Base-by-base conservation (phyloP, 2,888 invertebrate genomes). In the Drosophila merina region DNA sequence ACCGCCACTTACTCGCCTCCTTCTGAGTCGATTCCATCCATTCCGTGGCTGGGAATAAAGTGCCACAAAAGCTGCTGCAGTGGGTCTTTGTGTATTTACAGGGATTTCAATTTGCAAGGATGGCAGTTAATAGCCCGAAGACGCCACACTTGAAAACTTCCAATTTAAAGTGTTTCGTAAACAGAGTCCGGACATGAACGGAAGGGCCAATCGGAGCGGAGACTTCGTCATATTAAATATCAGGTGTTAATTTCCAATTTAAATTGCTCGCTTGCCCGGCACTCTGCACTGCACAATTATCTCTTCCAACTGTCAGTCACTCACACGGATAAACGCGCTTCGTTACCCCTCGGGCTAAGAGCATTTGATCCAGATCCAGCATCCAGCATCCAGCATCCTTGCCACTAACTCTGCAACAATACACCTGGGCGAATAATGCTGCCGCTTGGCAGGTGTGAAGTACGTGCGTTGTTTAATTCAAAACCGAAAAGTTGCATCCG, bases 381-480 rank as follows among this genome's bases (percentile, higher is more conserved):
- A 5, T 5, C 14, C 40, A 9, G 28, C 28, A 5, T 5, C 28
- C 28, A 25, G 36, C 44, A 25, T 49, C 44, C n/a, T 1, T 9
- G 25, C 14, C 33, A 9, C 33, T 14, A 30, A 4, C 8, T 48
- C 12, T 20, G 9, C 70, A 40, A 12, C 40, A 52, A 47, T 20
- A 25, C 48, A 58, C 45, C 48, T 38, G 42, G 14, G 42, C 42
- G 33, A 36, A 60, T 33, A 47, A 44, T 36, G 47, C 56, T 44
- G 14, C 52, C 54, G 42, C 33, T 56, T 47, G 31, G 57, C 62
- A 79, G 70, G 86, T 86, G 81, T 72, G 74, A 74, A 74, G 66
- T 66, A 69, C 66, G 72, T 78, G 72, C 47, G 59, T 66, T 73
- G 59, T 57, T 78, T 72, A 78, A 73, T 78, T 73, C 64, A 66